Evolutionary conservation across 2,888 invertebrate genomes (phyloP), one percentile per base, ranked within the genome.

Genomic region (Disparrhopalites patrizii): DNA sequence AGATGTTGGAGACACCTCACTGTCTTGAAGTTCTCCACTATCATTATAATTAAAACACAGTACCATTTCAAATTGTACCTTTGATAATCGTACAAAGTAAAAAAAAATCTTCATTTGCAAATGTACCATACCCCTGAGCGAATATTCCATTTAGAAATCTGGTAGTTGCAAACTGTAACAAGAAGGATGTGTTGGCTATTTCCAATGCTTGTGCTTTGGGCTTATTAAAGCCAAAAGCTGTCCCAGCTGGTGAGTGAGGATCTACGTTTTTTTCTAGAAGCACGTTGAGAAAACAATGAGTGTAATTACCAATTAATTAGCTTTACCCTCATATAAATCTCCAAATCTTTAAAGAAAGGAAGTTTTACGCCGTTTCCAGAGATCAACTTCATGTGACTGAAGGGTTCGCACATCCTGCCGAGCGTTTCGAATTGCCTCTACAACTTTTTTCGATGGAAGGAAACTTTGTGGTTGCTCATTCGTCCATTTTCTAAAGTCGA

Each of bases 131-230:
- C 70, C 68, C 68, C 23, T 66, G 68, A 3, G 69, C 60, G 15
- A 71, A 52, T 69, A 78, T 79, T 38, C 78, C 79, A 68, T 78
- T 78, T 63, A 81, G 78, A 68, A 81, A 80, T 33, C 80, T 76
- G 27, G 78, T 78, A 0, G 82, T 81, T 1, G 81, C 80, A 63
- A 80, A 79, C 70, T 82, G 81, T n/a, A 82, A 76, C 33, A 82
- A 76, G 50, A 81, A 75, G 1, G 82, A 82, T 15, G 80, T 79
- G 73, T 82, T 82, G 18, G 81, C 79, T 40, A 82, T 81, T 70
- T 78, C 76, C 23, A 79, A 76, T 3, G 82, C 80, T 76, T 82
- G 81, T 10, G 79, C 71, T 69, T 81, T 82, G 5, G 81, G 81
- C 30, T 81, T 76, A 57, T 79, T 79, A 72, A 82, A 81, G 23